A percentile compares a stretch with the other conserved stretches of the same genome.
Evolutionary conservation across 2,113 vertebrate genomes (phyloP).

Genomic region (Odontesthes bonariensis): DNA sequence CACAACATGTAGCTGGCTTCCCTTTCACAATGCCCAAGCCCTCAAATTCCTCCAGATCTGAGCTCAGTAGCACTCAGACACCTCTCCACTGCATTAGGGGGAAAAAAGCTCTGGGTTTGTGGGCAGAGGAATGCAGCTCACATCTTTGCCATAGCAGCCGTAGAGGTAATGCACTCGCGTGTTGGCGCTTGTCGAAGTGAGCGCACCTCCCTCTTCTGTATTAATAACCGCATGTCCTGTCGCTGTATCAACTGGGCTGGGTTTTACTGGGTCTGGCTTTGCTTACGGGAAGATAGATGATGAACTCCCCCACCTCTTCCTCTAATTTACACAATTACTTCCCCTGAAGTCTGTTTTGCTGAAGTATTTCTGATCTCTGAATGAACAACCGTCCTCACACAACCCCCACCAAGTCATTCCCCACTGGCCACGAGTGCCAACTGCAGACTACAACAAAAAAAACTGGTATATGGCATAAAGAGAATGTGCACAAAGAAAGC

Average conservation of each 20-base stretch:
- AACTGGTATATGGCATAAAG: background rate
- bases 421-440: conserved; percentile 19
- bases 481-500: background rate
- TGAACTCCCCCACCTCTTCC: conserved; percentile 68
- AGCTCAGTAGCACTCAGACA: conserved; percentile 36
- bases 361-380: conserved; percentile 44
- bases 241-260: conserved; percentile 73
- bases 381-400: conserved; percentile 23
- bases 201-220: conserved; percentile 78
- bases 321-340: conserved; percentile 70
- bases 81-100: conserved; percentile 48
- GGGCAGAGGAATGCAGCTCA: conserved; percentile 82
- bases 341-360: conserved; percentile 60
- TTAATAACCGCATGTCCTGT: conserved; percentile 81
- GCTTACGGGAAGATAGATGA: conserved; percentile 76
- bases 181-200: conserved; percentile 81
- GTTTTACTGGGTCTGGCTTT: conserved; percentile 65
- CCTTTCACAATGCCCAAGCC: conserved; percentile 9
- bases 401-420: conserved; percentile 10
- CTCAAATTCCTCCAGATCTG: conserved; percentile 37
- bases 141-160: conserved; percentile 85
- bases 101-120: conserved; percentile 65
- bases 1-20: conserved; percentile 4
- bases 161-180: conserved; percentile 82
- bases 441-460: background rate